Conservation (phyloP, 2,113 vertebrate species). For the Varanus salvator region DNA sequence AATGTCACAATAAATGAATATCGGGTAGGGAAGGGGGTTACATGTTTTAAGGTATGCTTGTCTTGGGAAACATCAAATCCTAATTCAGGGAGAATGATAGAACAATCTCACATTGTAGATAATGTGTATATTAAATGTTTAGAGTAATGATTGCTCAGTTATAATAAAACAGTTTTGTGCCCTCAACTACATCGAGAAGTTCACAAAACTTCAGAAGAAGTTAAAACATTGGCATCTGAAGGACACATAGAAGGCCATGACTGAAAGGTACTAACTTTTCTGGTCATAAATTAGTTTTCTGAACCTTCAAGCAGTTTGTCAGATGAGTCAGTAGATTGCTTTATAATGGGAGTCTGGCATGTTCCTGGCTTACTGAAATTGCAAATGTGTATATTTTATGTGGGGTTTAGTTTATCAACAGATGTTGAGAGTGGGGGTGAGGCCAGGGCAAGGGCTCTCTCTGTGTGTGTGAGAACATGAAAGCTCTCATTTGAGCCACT, state of each 20-base stretch:
- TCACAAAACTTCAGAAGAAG: conserved; percentile 17
- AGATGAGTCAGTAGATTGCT: conserved; percentile 30
- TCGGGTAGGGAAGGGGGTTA: not conserved
- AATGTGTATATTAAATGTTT: not conserved
- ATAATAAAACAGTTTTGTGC: not conserved
- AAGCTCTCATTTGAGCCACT: conserved; percentile 47
- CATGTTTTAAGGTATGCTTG: not conserved
- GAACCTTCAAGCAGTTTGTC: conserved; percentile 40
- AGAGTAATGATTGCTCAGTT: not conserved
- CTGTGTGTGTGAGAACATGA: conserved; percentile 19
- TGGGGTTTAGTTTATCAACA: conserved; percentile 50
- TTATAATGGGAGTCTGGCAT: conserved; percentile 35
- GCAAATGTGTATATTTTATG: conserved; percentile 53
- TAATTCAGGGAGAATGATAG: fast-evolving
- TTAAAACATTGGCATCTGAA: conserved; percentile 38
- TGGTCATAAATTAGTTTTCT: conserved; percentile 53
- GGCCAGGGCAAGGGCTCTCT: not conserved
- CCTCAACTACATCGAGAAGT: not conserved
- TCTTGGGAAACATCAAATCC: not conserved
- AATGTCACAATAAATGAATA: not conserved
- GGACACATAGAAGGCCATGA: conserved; percentile 51
- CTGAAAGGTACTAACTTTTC: conserved; percentile 53
- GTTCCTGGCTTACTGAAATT: conserved; percentile 45
- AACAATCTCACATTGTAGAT: not conserved
- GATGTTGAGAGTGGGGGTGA: conserved; percentile 14